A percentile compares a stretch with the other conserved stretches of the same genome.
These are phyloP conservation scores for Eristalis intricaria DNA, from an alignment of 2,888 invertebrate genomes.

Conservation along the genomic window DNA sequence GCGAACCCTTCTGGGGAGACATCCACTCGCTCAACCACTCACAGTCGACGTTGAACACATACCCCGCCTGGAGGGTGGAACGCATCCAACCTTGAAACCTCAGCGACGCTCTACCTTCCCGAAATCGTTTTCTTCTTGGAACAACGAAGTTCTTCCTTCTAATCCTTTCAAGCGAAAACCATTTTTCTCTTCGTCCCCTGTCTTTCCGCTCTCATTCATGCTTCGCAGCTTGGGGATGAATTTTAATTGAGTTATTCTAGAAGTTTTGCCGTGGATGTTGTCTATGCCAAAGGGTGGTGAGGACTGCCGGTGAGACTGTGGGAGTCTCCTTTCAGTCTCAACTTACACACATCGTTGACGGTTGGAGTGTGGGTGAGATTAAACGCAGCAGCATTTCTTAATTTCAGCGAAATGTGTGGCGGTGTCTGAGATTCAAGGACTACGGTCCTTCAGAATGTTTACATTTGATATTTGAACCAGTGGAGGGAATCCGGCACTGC, in stretches of 20 bases:
- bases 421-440: constrained; percentile 4
- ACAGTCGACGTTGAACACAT: background rate
- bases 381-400: constrained; percentile 1
- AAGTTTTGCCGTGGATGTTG: constrained; percentile 32
- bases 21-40: background rate
- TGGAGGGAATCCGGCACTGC: too few species aligned
- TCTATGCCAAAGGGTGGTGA: background rate
- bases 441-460: constrained; percentile 4
- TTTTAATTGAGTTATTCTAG: constrained; percentile 67
- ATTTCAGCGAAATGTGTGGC: constrained; percentile 15
- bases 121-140: constrained; percentile 3
- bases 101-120: background rate
- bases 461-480: background rate
- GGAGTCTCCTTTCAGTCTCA: constrained; percentile 2
- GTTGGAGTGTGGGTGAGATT: background rate
- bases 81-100: constrained; percentile 36
- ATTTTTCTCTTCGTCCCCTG: background rate
- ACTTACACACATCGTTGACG: constrained; percentile 26
- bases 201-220: constrained; percentile 23
- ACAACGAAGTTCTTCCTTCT: constrained; percentile 19
- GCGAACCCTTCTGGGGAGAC: constrained; percentile 9
- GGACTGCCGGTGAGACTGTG: background rate
- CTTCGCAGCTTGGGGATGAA: constrained; percentile 37
- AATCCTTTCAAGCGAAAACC: constrained; percentile 47
- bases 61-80: background rate